These are phyloP conservation scores for Polydrusus pterygomalis DNA, from an alignment of 2,888 invertebrate species.

Conservation along the genomic window DNA sequence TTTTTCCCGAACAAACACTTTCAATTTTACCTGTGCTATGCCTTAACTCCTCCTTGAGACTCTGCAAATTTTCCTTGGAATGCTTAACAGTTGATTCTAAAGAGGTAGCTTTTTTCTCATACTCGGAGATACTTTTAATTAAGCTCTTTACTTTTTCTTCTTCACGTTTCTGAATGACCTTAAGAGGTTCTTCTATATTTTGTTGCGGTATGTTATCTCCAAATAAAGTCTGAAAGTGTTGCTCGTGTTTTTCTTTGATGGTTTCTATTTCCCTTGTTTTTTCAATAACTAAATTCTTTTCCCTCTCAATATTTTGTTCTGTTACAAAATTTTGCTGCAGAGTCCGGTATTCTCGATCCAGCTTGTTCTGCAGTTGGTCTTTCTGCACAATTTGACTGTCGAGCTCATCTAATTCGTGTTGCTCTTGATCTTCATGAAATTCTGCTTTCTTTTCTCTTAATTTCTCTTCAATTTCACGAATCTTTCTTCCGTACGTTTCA, in stretches of 20 bases:
- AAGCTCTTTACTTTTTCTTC: constrained; percentile 74
- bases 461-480: constrained; percentile 72
- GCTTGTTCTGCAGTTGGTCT: constrained; percentile 76
- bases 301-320: constrained; percentile 78
- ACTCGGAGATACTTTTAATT: constrained; percentile 72
- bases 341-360: constrained; percentile 78
- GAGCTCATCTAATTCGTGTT: constrained; percentile 76
- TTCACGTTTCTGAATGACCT: constrained; percentile 76
- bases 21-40: constrained; percentile 61
- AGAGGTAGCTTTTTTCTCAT: constrained; percentile 74
- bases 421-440: constrained; percentile 75
- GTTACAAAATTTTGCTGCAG: constrained; percentile 78
- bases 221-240: constrained; percentile 79
- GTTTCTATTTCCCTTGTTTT: constrained; percentile 77
- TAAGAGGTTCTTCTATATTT: constrained; percentile 76
- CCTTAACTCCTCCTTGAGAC: constrained; percentile 59
- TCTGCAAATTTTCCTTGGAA: constrained; percentile 77
- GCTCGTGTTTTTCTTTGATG: constrained; percentile 81
- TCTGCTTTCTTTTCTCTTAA: constrained; percentile 73
- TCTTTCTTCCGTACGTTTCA: constrained; percentile 72
- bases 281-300: constrained; percentile 73
- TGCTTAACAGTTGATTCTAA: constrained; percentile 80
- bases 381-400: constrained; percentile 74
- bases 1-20: constrained; percentile 73
- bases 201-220: constrained; percentile 77